Evolutionary conservation across 2,888 invertebrate genomes (phyloP), one percentile per base, ranked within the genome.

Genomic region (Imbricaverruca yamaguchii): DNA sequence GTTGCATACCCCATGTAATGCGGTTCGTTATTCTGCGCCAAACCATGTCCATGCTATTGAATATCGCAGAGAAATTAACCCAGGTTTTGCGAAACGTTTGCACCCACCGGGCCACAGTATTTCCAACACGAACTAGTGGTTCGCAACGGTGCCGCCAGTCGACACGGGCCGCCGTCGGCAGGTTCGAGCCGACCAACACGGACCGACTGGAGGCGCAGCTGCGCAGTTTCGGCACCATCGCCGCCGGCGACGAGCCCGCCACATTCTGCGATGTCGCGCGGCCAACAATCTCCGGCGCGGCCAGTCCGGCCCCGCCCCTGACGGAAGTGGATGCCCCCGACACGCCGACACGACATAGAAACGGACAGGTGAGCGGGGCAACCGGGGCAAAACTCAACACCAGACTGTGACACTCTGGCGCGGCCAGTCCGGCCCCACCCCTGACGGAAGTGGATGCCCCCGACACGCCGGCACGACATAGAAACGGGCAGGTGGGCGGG

Each of bases 171-270:
- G 2, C 21, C 56, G 39, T 65, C 25, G n/a, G 2, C 82, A 84
- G 83, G 81, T 84, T 84, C 82, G 83, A 82, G 56, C 80, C 81
- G 21, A 82, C 82, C 83, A 86, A 86, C 83, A 84, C 83, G 63
- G 86, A 86, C 55, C 85, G 85, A 55, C 85, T 86, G 79, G 84
- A 87, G 82, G 84, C 85, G 10, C 85, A 85, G 23, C 83, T 88
- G 53, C 83, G 85, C 55, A 86, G 84, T 69, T 83, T 87, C 21
- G 88, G 88, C 13, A 84, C 84, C 81, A 84, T 88, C 11, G 85
- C 86, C 81, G 87, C 86, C 59, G 87, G 86, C 83, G 53, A 65
- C 18, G 65, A 65, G 23, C 10, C 74, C 1, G 74, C 13, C 53
- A 18, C 53, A 7, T 15, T 18, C 74, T 3, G 18, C 18, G 18